A percentile compares a stretch with the other conserved stretches of the same genome.
Conservation (phyloP, 1,140 invertebrate genomes). For the Pemphigus obesinymphae region DNA sequence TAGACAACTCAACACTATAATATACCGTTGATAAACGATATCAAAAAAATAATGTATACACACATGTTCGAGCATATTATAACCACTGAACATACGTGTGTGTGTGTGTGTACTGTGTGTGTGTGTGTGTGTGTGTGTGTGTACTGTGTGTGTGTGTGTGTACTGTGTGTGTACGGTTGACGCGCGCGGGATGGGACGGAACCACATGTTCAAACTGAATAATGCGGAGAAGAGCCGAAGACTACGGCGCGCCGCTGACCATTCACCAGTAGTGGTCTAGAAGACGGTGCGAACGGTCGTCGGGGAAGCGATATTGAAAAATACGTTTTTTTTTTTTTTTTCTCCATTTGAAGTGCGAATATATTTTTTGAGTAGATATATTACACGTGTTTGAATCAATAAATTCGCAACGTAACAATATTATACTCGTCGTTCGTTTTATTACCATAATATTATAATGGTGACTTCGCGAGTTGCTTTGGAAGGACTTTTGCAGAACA, state of each 20-base stretch:
- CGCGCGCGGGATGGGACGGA: neutral
- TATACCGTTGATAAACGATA: slow-evolving; percentile 21
- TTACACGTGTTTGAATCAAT: neutral
- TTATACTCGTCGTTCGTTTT: too few species aligned
- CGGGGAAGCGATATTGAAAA: too few species aligned
- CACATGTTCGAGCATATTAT: too few species aligned
- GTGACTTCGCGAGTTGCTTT: slow-evolving; percentile 15
- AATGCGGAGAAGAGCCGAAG: slow-evolving; percentile 2
- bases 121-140: too few species aligned
- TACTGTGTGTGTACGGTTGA: neutral
- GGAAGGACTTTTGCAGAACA: slow-evolving; percentile 9
- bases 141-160: neutral
- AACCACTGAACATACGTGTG: too few species aligned
- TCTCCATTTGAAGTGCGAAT: neutral
- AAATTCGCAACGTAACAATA: neutral
- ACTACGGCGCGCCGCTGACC: slow-evolving; percentile 1
- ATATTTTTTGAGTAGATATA: neutral
- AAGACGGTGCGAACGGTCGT: neutral
- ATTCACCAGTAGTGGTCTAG: neutral
- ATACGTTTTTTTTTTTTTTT: neutral
- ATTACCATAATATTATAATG: neutral
- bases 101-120: neutral
- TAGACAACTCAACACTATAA: too few species aligned
- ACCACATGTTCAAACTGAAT: slow-evolving; percentile 28
- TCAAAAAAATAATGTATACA: slow-evolving; percentile 15